Base-by-base conservation (phyloP, 1,140 invertebrate species). In the Microplitis mediator region DNA sequence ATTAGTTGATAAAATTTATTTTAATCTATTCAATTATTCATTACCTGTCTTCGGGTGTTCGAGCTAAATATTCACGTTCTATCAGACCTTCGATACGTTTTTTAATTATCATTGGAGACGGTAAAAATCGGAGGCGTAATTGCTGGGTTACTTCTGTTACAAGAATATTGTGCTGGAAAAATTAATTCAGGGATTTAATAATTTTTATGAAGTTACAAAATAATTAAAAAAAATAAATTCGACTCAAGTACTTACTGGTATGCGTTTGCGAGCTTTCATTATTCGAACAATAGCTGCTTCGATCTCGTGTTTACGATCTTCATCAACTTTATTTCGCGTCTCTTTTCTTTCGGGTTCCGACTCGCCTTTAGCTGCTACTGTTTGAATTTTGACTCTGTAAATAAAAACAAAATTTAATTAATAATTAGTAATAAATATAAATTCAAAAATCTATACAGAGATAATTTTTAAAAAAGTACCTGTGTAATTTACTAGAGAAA, bases 211-310 rank as follows among this genome's bases (percentile, higher is more conserved):
- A 45, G 31, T 60, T 36, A 39, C 58, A 23, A 68, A 71, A 63
- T 4, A 31, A 39, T 45, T 16, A 64, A 67, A 71, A 50, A 1
- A 52, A 75, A 34, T 61, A 23, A 8, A n/a, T 16, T 16, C n/a
- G n/a, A 31, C 0, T 35, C 35, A 14, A 36, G 23, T 71, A 89
- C 88, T 84, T 87, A 94, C 93, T 83, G 93, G 88, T 91, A 99
- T 94, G 81, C 93, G 93, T 90, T 99, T 99, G 69, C 98, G 91
- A 32, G 96, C 95, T 89, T 99, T 99, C 98, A 99, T 99, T 80
- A 99, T 99, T 80, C 98, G 92, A 61, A 99, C 98, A 82, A 99
- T 98, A 52, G 98, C 98, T 52, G 98, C 98, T 90, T 99, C 98
- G 75, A 99, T 99, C 89, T 99, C 98, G 86, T 99, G 97, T 87